Evolutionary conservation across 2,888 invertebrate genomes (phyloP), one percentile per base, ranked within the genome.

Genomic region (Orthonevra nobilis): DNA sequence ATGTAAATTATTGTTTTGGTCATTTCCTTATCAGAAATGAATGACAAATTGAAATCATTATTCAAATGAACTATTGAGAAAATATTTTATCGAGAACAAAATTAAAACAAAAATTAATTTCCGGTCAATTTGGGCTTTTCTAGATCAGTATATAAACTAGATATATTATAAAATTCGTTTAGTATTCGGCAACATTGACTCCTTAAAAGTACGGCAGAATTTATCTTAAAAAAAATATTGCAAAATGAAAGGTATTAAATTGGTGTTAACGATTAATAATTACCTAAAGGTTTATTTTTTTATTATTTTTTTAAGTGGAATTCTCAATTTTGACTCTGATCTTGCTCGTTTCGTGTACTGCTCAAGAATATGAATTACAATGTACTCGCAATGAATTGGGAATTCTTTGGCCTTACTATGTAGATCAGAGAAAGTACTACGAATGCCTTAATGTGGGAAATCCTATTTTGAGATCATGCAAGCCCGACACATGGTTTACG

Each of bases 321-420:
- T 17, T 68, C 52, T 1, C 60, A 83, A 83, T 82, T 81, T 82
- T 85, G 77, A 84, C 84, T 60, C 74, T 87, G 82, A 82, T 85
- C 58, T 26, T 83, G 52, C 83, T 83, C 26, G 15, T 84, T 58
- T 82, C 84, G 6, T 84, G 84, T 81, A 84, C 85, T 7, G 82
- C 83, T 40, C n/a, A 81, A 10, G 82, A 83, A 54, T 85, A 85
- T 61, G 66, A 48, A 14, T 81, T 87, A 75, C 82, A 83, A 81
- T 88, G 88, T 75, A 81, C 82, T 12, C 77, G 82, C 2, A 82
- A 85, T 0, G 87, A 88, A 81, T 61, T 86, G 6, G 85, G 85
- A 72, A 84, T 87, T 17, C 84, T 88, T 61, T 89, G 88, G 88
- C 88, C 89, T 1, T 85, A 85, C 81, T 88, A 87, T 50, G 82